Evolutionary conservation across 2,797 vertebrate genomes (phyloP).

Genomic region (Gymnocypris eckloni): DNA sequence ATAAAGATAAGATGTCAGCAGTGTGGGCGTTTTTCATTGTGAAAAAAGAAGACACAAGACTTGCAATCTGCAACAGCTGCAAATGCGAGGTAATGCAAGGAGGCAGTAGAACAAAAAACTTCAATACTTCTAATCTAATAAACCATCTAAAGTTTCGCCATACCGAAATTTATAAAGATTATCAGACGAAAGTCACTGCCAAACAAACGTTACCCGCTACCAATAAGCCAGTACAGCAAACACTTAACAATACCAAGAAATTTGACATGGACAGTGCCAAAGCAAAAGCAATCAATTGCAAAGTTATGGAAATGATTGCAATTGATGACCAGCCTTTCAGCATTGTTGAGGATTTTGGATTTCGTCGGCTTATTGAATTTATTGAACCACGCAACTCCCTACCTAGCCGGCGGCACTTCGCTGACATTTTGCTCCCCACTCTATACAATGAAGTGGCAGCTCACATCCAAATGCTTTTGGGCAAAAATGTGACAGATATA

Average conservation of each 20-base stretch:
- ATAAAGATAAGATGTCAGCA: not conserved
- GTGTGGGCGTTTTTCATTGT: not conserved
- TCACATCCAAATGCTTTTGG: not conserved
- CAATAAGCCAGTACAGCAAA: not conserved
- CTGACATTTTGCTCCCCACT: not conserved
- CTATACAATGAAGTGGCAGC: not conserved
- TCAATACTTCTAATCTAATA: not conserved
- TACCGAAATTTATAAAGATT: not conserved
- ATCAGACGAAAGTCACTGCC: not conserved
- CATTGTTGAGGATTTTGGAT: not conserved
- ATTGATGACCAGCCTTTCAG: not conserved
- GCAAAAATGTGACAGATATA: not conserved
- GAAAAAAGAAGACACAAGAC: not conserved
- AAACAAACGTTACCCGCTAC: not conserved
- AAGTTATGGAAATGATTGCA: not conserved
- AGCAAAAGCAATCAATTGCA: not conserved
- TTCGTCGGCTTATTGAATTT: too few species aligned
- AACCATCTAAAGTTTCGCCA: not conserved
- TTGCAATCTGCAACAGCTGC: not conserved
- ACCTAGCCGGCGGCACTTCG: not conserved
- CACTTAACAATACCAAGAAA: not conserved
- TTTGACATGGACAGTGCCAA: not conserved
- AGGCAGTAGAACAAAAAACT: not conserved
- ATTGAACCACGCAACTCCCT: not conserved
- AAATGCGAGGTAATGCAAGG: not conserved